Base-by-base conservation (phyloP, 2,888 invertebrate genomes). In the Idaea aversata region DNA sequence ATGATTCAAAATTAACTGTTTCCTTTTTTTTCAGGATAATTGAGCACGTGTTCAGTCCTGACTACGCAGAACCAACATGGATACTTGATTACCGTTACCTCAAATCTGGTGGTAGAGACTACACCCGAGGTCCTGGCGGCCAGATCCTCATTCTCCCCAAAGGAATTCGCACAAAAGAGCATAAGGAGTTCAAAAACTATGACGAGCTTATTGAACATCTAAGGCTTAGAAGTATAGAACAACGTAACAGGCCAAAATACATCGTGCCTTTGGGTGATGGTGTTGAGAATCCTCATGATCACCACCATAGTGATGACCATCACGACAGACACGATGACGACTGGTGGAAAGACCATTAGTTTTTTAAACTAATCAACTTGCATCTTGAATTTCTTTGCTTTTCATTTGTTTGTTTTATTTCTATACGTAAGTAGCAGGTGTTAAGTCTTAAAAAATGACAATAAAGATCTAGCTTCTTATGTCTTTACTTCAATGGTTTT, bases 21-120 rank as follows among this genome's bases (percentile, higher is more conserved):
- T 61, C 64, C 59, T 66, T 61, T 65, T 60, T 66, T 71, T 68
- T 58, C 78, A 91, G 91, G 69, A 87, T 91, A 65, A 84, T 91
- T 57, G 77, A 80, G 47, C 81, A 85, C 57, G 82, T 84, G 13
- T 88, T 80, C 75, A 88, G 86, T 61, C 91, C 91, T 0, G 87
- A 87, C 68, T 91, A 87, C 75, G 78, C 81, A 66, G 86, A 90
- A 69, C 91, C 90, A 2, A 85, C 83, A 7, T 82, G 85, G 78
- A 74, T 88, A 57, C 74, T 92, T 16, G 91, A 92, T 83, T 92
- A 89, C 75, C 81, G 91, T 64, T 91, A 89, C 77, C 68, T 88
- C 62, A 90, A 88, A 74, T 82, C 88, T 0, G 91, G 90, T 0
- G 91, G 91, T 5, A 81, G 90, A 59, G 87, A 88, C 71, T 91